Evolutionary conservation across 2,797 vertebrate genomes (phyloP), one percentile per base, ranked within the genome.

Genomic region (Vespertilio murinus): DNA sequence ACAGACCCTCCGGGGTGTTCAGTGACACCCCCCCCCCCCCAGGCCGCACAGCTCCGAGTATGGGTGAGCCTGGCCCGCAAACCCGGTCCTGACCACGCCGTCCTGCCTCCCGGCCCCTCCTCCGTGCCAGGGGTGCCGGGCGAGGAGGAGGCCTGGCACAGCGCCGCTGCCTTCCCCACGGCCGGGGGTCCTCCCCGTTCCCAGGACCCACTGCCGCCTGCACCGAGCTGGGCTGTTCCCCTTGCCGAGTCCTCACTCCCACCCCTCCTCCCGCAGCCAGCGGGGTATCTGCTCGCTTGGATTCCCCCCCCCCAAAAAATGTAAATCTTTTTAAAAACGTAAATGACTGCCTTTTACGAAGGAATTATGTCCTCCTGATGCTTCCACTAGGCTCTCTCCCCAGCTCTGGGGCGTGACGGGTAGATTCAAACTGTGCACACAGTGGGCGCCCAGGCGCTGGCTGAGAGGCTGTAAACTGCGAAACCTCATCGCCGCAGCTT

Each of bases 51-150:
- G 90, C 30, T 65, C 23, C 38, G 69, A 88, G 67, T 2, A 42
- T 33, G 33, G 45, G 38, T 1, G 33, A 7, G 33, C 42, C 47
- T 45, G 28, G 65, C 64, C 35, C 17, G 0, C 35, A 28, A 20
- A 13, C 0, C 7, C 1, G 9, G 52, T n/a, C 77, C 30, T 22
- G 11, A 5, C 8, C 0, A 22, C 4, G 5, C 20, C 0, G 0
- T 38, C 82, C 25, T 4, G 5, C 18, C 25, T 20, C 42, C 56
- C 47, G 10, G 86, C 33, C 12, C 14, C 7, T 14, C 22, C 35
- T 54, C 74, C 9, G 61, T 5, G 42, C 30, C 6, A 13, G 49
- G 25, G 12, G 47, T n/a, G 33, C 20, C 20, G 56, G 45, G 5
- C 0, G 0, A 1, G 40, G 33, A 28, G 5, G 42, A 6, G 22